These are phyloP conservation scores for Pantherophis guttatus DNA, from an alignment of 2,113 vertebrate species.

Conservation along the genomic window DNA sequence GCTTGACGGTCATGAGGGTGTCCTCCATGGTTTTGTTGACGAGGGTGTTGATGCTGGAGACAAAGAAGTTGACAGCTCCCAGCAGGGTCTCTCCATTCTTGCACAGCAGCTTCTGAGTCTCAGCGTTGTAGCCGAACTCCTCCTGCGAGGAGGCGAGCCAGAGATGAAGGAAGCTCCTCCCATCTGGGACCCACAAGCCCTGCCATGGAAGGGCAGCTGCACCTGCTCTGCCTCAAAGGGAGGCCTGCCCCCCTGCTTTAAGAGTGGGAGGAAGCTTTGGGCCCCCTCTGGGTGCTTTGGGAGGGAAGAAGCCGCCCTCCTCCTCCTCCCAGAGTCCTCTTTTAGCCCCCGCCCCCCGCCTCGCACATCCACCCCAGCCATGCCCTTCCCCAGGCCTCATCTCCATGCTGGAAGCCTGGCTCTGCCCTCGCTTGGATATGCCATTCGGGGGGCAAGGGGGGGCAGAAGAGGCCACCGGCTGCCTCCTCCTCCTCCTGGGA, in stretches of 20 bases:
- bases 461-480: background rate
- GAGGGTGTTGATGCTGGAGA: conserved; percentile 95
- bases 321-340: background rate
- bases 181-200: background rate
- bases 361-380: background rate
- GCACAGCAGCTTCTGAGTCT: conserved; percentile 95
- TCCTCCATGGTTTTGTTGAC: conserved; percentile 99
- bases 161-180: background rate
- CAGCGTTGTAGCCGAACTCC: conserved; percentile 96
- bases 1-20: conserved; percentile 92
- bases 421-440: background rate
- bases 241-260: background rate
- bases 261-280: background rate
- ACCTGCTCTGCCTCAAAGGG: too few relatives aligned
- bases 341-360: background rate
- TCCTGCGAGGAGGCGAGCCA: conserved; percentile 74
- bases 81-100: conserved; percentile 95
- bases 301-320: background rate
- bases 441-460: too few relatives aligned
- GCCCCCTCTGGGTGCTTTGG: background rate
- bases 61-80: conserved; percentile 95
- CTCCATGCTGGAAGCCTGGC: background rate
- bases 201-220: too few relatives aligned
- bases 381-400: background rate
- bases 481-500: background rate